These are phyloP conservation scores for Ephestia elutella DNA, from an alignment of 1,140 invertebrate species.

Conservation along the genomic window DNA sequence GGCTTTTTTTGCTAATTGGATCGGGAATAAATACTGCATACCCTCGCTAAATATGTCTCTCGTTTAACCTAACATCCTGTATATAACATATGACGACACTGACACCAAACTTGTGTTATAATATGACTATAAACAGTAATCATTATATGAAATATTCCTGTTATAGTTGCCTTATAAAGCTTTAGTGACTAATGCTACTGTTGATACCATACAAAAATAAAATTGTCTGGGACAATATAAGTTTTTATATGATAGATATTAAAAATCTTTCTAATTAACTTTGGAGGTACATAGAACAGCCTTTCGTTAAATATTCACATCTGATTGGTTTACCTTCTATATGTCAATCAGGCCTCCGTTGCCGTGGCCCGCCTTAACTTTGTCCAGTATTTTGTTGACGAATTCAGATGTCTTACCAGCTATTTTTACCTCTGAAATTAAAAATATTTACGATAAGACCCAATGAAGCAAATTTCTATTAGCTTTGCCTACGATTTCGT, in stretches of 20 bases:
- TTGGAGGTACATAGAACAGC: constrained; percentile 73
- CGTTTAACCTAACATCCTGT: too few relatives aligned
- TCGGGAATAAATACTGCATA: too few relatives aligned
- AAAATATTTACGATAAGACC: not conserved
- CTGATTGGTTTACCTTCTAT: constrained; percentile 35
- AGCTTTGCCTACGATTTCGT: too few relatives aligned
- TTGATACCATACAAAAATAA: constrained; percentile 63
- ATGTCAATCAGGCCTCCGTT: constrained; percentile 57
- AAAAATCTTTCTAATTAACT: constrained; percentile 63
- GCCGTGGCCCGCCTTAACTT: constrained; percentile 54
- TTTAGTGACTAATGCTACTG: constrained; percentile 57
- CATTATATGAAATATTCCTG: constrained; percentile 21
- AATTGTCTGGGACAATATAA: constrained; percentile 65
- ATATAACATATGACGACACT: constrained; percentile 22
- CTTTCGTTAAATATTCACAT: constrained; percentile 64
- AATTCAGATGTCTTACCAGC: constrained; percentile 63
- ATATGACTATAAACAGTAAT: constrained; percentile 25
- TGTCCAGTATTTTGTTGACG: constrained; percentile 64
- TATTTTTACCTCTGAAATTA: constrained; percentile 60
- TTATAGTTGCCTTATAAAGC: constrained; percentile 57
- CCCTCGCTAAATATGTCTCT: too few relatives aligned
- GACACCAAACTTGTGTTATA: constrained; percentile 36
- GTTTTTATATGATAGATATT: constrained; percentile 51
- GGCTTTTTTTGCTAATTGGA: too few relatives aligned
- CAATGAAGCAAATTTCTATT: not conserved